A percentile compares a stretch with the other conserved stretches of the same genome.
Evolutionary conservation across 2,113 vertebrate species (phyloP).

Genomic region (Telmatochromis sp.): DNA sequence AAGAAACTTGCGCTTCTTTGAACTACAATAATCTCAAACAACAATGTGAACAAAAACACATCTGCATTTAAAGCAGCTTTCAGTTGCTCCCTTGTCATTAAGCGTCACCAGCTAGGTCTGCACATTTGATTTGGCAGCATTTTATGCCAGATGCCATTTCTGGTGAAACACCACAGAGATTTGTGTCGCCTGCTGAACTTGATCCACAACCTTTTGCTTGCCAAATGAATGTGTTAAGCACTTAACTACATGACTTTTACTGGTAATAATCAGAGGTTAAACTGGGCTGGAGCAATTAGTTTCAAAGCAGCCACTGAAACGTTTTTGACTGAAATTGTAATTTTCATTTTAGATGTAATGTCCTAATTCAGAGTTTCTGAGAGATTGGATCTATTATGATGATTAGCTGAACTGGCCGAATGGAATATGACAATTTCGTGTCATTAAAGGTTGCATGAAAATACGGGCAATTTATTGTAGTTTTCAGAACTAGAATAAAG

Average conservation of each 20-base stretch:
- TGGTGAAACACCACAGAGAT: neutral
- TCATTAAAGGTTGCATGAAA: neutral
- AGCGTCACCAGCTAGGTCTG: neutral
- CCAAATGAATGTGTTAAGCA: neutral
- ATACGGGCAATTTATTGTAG: neutral
- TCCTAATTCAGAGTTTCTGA: neutral
- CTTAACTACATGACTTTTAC: neutral
- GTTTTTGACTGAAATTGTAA: neutral
- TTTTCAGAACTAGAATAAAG: neutral
- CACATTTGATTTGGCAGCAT: neutral
- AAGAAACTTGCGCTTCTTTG: neutral
- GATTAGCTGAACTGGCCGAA: neutral
- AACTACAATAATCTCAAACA: neutral
- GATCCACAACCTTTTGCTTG: neutral
- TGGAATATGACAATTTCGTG: fast-evolving
- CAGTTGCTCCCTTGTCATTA: neutral
- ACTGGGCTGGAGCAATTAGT: neutral
- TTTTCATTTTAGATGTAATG: neutral
- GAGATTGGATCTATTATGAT: neutral
- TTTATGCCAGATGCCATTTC: neutral
- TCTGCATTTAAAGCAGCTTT: neutral
- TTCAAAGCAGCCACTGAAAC: neutral
- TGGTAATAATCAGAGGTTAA: neutral
- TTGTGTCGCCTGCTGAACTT: neutral
- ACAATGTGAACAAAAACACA: neutral